Evolutionary conservation across 2,797 vertebrate genomes (phyloP).

Genomic region (Xenentodon cancila): DNA sequence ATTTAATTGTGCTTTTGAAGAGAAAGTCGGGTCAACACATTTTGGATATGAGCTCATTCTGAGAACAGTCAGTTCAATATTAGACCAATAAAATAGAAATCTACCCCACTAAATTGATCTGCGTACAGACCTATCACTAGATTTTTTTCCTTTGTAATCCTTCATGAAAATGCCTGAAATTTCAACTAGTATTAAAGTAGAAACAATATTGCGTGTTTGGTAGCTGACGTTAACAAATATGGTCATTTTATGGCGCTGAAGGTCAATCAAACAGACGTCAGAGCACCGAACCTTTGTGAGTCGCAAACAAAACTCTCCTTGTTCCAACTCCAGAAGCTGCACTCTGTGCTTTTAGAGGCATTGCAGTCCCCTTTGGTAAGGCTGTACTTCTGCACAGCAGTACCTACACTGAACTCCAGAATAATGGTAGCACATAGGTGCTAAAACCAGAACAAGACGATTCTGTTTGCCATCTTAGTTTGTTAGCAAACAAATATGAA

Average conservation of each 20-base stretch:
- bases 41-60: slow-evolving; percentile 37
- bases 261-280: slow-evolving; percentile 60
- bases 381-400: background rate
- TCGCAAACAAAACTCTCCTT: slow-evolving; percentile 69
- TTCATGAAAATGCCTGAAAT: slow-evolving; percentile 29
- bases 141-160: slow-evolving; percentile 25
- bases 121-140: slow-evolving; percentile 11
- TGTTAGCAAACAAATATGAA: background rate
- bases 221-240: slow-evolving; percentile 48
- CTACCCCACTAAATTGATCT: slow-evolving; percentile 17
- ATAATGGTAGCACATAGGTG: background rate
- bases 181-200: slow-evolving; percentile 32
- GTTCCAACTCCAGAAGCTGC: slow-evolving; percentile 64
- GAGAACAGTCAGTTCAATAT: slow-evolving; percentile 39
- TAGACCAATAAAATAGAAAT: slow-evolving; percentile 42
- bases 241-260: slow-evolving; percentile 47
- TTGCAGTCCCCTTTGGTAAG: slow-evolving; percentile 46
- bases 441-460: background rate
- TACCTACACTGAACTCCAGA: background rate
- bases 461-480: background rate
- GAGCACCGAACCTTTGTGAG: slow-evolving; percentile 54
- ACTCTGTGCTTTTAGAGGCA: slow-evolving; percentile 63
- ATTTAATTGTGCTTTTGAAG: slow-evolving; percentile 68
- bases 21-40: slow-evolving; percentile 45
- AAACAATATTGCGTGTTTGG: slow-evolving; percentile 23